Conservation (phyloP, 2,888 invertebrate genomes). For the Folsomia candida region DNA sequence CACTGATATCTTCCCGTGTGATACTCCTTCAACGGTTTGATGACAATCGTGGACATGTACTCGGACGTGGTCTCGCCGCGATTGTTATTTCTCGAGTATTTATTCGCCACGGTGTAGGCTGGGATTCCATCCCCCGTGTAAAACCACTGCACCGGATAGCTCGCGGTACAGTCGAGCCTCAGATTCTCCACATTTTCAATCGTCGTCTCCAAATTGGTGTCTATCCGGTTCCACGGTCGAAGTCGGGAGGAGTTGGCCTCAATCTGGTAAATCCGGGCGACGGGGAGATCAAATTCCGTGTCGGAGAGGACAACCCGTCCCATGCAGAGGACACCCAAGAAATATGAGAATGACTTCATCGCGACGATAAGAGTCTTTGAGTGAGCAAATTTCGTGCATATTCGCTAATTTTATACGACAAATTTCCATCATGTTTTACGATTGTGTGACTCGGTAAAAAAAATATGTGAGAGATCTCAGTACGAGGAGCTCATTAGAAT, state of each 20-base stretch:
- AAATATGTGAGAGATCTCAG: no score
- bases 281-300: constrained; percentile 15
- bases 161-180: constrained; percentile 44
- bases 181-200: constrained; percentile 37
- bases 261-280: constrained; percentile 36
- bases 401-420: no score
- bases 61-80: constrained; percentile 21
- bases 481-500: no score
- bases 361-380: no score
- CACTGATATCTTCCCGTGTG: constrained; percentile 49
- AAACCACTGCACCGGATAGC: constrained; percentile 47
- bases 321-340: no score
- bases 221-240: constrained; percentile 33
- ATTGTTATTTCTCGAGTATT: constrained; percentile 23
- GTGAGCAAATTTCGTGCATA: no score
- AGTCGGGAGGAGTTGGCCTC: constrained; percentile 35
- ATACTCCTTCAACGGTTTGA: constrained; percentile 42
- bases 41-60: constrained; percentile 35
- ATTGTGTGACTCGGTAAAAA: no score
- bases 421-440: no score
- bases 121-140: constrained; percentile 49
- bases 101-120: constrained; percentile 30
- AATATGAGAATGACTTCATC: no score
- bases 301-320: no score
- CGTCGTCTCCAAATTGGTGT: constrained; percentile 34